Base-by-base conservation (phyloP, 2,113 vertebrate species). In the Circaetus gallicus region DNA sequence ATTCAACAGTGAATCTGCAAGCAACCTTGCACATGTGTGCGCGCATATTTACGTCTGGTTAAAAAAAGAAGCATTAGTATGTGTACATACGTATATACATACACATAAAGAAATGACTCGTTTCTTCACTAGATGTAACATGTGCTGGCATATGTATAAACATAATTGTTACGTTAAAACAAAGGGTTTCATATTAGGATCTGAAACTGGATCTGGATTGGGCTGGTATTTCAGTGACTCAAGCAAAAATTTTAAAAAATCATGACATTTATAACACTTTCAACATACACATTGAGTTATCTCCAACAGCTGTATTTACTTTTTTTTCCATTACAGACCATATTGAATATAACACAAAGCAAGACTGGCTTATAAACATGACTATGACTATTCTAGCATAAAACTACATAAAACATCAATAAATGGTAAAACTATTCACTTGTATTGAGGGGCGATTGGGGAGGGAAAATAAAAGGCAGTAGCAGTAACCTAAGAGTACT, bases 391-490 rank as follows among this genome's bases (percentile, higher is more conserved):
- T 29, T 62, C 66, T 16, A 62, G 50, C 71, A 74, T 42, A 70
- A 69, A 93, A 66, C 65, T 36, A 65, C 3, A 1, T 38, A 0
- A 7, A 79, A 52, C 34, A 43, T n/a, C 26, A 66, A 67, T 43
- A 76, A 62, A 71, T 19, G 19, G 15, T 15, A 47, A 66, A 78
- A 70, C 8, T 31, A 34, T 52, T 62, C 20, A 47, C 47, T 82
- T 72, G 40, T 47, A 9, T 16, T 45, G 16, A 0, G 4, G 9
- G 5, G 8, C 8, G 13, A 2, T 14, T 10, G 19, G 14, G 22
- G 38, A 49, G 6, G 19, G 32, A 42, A 70, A 79, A 42, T 3
- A 14, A 73, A 42, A 78, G 28, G 5, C 21, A 70, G 21, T 13
- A 69, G n/a, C 45, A 61, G 13, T 36, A 73, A 36, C 13, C 26